Percentiles rank a stretch among this genome's conserved stretches.
These are phyloP conservation scores for Magallana ariakensis DNA, from an alignment of 1,140 invertebrate genomes.

Conservation along the genomic window DNA sequence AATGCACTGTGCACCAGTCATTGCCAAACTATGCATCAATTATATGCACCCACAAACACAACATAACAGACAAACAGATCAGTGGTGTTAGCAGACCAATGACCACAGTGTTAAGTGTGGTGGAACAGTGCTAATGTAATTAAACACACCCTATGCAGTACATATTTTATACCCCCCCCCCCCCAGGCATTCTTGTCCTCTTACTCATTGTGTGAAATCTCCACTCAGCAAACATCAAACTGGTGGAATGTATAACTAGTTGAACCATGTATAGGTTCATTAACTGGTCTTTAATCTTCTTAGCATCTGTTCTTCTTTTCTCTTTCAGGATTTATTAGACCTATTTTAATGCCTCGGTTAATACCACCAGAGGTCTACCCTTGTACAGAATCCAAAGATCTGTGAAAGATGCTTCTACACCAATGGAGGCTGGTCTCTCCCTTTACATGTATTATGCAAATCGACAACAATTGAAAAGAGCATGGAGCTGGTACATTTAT, in stretches of 20 bases:
- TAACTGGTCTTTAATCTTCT: background rate
- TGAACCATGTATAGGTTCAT: background rate
- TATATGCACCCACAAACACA: too few relatives aligned
- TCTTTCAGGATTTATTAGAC: background rate
- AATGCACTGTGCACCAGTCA: too few relatives aligned
- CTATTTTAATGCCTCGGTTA: background rate
- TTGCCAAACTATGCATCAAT: too few relatives aligned
- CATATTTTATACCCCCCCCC: background rate
- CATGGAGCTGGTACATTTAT: background rate
- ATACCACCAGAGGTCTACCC: background rate
- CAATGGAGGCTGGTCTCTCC: background rate
- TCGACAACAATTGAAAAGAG: background rate
- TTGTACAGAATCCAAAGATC: background rate
- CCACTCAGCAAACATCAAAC: slow-evolving; percentile 18
- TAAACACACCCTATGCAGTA: too few relatives aligned
- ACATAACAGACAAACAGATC: too few relatives aligned
- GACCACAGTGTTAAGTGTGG: too few relatives aligned
- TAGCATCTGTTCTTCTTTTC: background rate
- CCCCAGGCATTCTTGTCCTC: background rate
- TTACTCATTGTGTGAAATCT: slow-evolving; percentile 21
- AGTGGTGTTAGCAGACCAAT: too few relatives aligned
- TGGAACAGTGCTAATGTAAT: too few relatives aligned
- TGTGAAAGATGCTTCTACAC: background rate
- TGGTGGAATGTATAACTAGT: background rate
- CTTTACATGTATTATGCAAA: background rate